A percentile compares a stretch with the other conserved stretches of the same genome.
phyloP scores from a whole-genome alignment of 2,888 invertebrate genomes.

The Ochropleura plecta region DNA sequence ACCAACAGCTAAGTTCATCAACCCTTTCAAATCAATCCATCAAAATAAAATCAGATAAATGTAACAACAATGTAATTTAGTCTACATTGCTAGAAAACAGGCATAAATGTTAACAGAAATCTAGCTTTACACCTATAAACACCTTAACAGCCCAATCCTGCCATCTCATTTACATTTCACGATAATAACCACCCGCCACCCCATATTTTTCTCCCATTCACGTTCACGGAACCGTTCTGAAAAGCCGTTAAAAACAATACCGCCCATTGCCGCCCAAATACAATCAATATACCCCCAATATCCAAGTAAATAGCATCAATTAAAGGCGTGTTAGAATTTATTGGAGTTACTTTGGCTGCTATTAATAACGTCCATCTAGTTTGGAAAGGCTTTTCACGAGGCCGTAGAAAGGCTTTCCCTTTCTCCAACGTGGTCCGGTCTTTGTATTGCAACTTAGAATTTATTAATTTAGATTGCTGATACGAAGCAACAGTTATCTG shows the following conservation, averaged over 20 bases:
- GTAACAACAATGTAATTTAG: neutral
- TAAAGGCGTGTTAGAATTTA: conserved; percentile 66
- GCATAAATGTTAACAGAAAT: conserved; percentile 20
- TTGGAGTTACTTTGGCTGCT: conserved; percentile 60
- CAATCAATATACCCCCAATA: conserved; percentile 61
- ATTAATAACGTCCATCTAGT: conserved; percentile 64
- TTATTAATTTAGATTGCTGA: conserved; percentile 53
- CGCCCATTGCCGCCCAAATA: conserved; percentile 58
- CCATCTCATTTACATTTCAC: conserved; percentile 51
- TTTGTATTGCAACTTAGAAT: conserved; percentile 47
- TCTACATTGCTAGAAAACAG: neutral
- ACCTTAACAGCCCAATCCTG: conserved; percentile 42
- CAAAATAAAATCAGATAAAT: neutral
- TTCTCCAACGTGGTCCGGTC: conserved; percentile 9
- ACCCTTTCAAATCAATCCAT: neutral
- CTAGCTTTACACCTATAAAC: conserved; percentile 28
- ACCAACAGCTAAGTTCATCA: too few species aligned
- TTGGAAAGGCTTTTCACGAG: conserved; percentile 43
- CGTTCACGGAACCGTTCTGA: conserved; percentile 34
- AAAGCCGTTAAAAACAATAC: conserved; percentile 59
- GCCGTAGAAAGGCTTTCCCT: neutral
- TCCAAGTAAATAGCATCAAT: conserved; percentile 67
- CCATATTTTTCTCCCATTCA: conserved; percentile 54
- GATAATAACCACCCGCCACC: conserved; percentile 37
- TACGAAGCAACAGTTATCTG: conserved; percentile 44